Evolutionary conservation across 2,888 invertebrate genomes (phyloP), one percentile per base, ranked within the genome.

Genomic region (Hybos culiciformis): DNA sequence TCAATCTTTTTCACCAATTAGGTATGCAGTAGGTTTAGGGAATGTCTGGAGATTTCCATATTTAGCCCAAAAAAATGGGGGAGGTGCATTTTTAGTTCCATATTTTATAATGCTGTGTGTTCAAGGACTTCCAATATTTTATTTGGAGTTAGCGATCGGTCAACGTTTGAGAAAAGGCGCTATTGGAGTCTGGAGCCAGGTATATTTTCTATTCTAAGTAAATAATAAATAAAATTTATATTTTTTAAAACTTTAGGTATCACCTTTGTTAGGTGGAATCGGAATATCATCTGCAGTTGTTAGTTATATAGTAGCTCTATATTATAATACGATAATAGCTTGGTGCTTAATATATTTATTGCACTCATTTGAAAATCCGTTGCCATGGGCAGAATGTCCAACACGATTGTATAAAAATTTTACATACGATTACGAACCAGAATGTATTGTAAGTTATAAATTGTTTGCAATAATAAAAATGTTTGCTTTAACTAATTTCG

Each of bases 41-140:
- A 93, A 93, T 58, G 92, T 92, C 1, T 93, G 93, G 93, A 74
- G 93, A 52, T 93, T 93, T 66, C 93, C 93, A 0, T 93, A 93
- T 66, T 69, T 93, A 51, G 91, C 92, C 0, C 92, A 93, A 61
- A 92, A 92, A 63, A 91, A 91, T 58, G 92, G 92, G 1, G 92
- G 92, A 43, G 92, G 94, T 18, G 94, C 94, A n/a, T 96, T 96
- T 62, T 70, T 96, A 48, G 92, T 96, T 53, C 94, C 94, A 0
- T 96, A 94, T 67, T 85, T 93, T 59, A 84, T 94, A 50, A 94
- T 94, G 92, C 65, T 93, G 59, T 82, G 84, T 19, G 80, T 93
- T 49, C 92, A 93, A 62, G 96, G 94, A 1, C 86, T 96, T 54
- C 96, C 94, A 1, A 88, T 96, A 58, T 92, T 96, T 68, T 93